Evolutionary conservation across 2,113 vertebrate genomes (phyloP), one percentile per base, ranked within the genome.

Genomic region (Ochotona curzoniae): DNA sequence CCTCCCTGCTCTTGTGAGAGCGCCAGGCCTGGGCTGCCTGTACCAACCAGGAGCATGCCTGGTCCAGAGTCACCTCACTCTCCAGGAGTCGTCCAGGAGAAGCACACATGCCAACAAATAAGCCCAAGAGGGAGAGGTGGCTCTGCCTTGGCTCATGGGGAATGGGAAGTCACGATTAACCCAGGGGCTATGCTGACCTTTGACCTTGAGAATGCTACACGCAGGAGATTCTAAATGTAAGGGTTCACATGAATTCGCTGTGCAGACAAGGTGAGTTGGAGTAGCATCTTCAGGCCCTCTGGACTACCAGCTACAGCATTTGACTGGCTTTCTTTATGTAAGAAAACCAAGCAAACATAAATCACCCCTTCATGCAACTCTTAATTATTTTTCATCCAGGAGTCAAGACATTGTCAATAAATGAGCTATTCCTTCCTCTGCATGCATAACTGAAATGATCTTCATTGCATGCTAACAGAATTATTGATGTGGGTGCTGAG

Each of bases 371-470:
- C 71, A 76, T 17, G 70, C 54, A 57, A 87, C 35, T 91, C 28
- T 93, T 69, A 88, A 74, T 82, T 75, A 78, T 73, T 93, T 93
- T 89, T 49, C 54, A 25, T 44, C 76, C 57, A 49, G 91, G 57
- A 95, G 38, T 87, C 81, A 69, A 86, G 49, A 78, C 13, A 28
- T 11, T 87, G 64, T 89, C 81, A 87, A 89, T 95, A 89, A 63
- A 35, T 69, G 49, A 93, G 13, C n/a, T 70, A 57, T 83, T 86
- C 32, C 14, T 82, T 79, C 64, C n/a, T 32, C 38, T 73, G 38
- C 84, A 73, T 67, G 64, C n/a, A 87, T 61, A 83, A 74, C 38
- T 74, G 73, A 91, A 54, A 49, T 61, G 60, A 7, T 57, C 63
- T 92, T 87, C 66, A 69, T 89, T 74, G 79, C 8, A 49, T 60